Evolutionary conservation across 2,113 vertebrate genomes (phyloP).

Genomic region (Nothoprocta pentlandii): DNA sequence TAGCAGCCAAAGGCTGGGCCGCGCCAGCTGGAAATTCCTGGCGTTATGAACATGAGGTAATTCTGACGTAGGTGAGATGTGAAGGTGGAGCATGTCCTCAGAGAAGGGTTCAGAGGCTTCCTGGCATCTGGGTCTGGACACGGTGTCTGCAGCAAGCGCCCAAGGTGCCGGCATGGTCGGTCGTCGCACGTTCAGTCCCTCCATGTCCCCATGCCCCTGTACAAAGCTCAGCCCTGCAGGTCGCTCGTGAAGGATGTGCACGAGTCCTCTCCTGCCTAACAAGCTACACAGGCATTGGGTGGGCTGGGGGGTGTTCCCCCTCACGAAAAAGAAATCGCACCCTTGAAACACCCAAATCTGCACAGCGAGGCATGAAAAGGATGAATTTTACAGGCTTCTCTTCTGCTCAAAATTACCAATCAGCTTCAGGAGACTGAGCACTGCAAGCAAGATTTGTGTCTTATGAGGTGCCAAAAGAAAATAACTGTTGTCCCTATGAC

Average conservation of each 20-base stretch:
- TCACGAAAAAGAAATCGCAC: accelerated
- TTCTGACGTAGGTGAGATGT: slow-evolving; percentile 64
- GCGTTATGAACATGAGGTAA: slow-evolving; percentile 51
- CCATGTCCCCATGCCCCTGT: not conserved
- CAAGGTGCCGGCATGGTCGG: accelerated
- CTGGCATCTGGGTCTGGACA: not conserved
- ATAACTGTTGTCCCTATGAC: accelerated
- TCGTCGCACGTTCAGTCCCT: accelerated
- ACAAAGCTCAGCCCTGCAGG: not conserved
- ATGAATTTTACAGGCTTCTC: not conserved
- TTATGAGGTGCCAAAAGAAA: not conserved
- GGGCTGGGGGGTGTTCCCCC: not conserved
- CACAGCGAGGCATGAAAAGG: accelerated
- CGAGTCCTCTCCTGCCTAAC: not conserved
- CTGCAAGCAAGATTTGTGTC: not conserved
- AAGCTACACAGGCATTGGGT: too few species aligned
- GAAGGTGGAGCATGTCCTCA: slow-evolving; percentile 58
- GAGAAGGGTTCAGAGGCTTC: slow-evolving; percentile 36
- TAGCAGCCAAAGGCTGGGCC: slow-evolving; percentile 32
- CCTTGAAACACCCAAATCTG: not conserved
- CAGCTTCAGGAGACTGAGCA: not conserved
- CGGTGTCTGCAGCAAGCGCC: not conserved
- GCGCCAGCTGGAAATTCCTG: slow-evolving; percentile 44
- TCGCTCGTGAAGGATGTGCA: accelerated
- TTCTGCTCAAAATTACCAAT: not conserved